phyloP scores from a whole-genome alignment of 2,113 vertebrate species.

The Platysteira castanea region DNA sequence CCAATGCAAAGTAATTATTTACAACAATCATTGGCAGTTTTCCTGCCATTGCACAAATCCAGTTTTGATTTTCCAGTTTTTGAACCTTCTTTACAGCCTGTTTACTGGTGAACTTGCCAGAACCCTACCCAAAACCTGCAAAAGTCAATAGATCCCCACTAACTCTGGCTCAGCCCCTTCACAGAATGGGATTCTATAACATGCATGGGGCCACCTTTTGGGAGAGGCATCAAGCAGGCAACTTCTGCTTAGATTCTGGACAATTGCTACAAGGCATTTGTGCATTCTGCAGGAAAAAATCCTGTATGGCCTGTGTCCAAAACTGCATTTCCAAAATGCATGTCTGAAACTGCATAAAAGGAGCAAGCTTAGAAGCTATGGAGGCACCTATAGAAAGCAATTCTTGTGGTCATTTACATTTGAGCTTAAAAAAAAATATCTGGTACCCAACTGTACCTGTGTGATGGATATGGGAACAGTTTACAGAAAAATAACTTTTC shows the following conservation, averaged over 20 bases:
- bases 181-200: background rate
- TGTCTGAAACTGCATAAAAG: conserved; percentile 34
- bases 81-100: background rate
- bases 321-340: conserved; percentile 64
- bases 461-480: background rate
- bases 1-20: background rate
- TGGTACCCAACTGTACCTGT: background rate
- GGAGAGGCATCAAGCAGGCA: background rate
- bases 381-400: conserved; percentile 20
- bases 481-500: background rate
- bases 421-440: background rate
- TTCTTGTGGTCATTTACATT: background rate
- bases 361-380: conserved; percentile 58
- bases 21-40: background rate
- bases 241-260: background rate
- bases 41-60: background rate
- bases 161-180: background rate
- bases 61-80: background rate
- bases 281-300: background rate
- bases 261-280: background rate
- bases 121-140: background rate
- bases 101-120: background rate
- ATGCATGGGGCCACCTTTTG: background rate
- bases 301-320: conserved; percentile 35
- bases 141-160: background rate